Evolutionary conservation across 92 coral and sea anemone species (phyloP), one percentile per base, ranked within the genome.

Genomic region (Hydrozoanthus gracilis): DNA sequence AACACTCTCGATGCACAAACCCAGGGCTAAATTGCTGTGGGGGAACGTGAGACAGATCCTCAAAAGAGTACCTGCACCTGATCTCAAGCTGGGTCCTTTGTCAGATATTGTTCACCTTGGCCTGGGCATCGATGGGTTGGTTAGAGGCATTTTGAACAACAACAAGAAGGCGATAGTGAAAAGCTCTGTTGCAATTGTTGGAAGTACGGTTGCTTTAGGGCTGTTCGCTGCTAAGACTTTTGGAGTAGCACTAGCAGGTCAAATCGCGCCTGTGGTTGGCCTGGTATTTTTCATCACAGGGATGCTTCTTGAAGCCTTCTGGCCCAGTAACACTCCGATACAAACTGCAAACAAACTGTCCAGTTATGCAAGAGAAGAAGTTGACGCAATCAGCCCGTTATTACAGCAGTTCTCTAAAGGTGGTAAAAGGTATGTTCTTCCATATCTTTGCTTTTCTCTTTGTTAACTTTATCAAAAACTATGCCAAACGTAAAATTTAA

Each of bases 291-390:
- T 70, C 47, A 12, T 90, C 8, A 79, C 72, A 6, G 86, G 86
- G 15, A 60, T 86, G 47, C 60, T 90, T 50, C 69, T 80, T 45
- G 77, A 64, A 44, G 55, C 73, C 16, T 15, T 90, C 35, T 90
- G 89, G 92, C 92, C 92, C n/a, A 78, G 49, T 3, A 90, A 73
- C 73, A 51, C 73, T n/a, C 89, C 89, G 12, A 55, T 90, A 44
- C 86, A 85, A 71, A 86, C 89, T 35, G 92, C 89, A 18, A 90
- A 90, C 73, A 90, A 86, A 60, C 82, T 90, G 69, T 85, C 92
- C 10, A 86, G 86, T 35, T 18, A 71, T 62, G 80, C 92, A 6
- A 62, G 88, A 58, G 46, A 86, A 4, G 92, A 90, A 65, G 50
- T 90, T 12, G 68, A 90, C 48, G 87, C 82, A 8, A 54, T 79